Evolutionary conservation across 2,113 vertebrate genomes (phyloP), one percentile per base, ranked within the genome.

Genomic region (Nothocercus nigrocapillus): DNA sequence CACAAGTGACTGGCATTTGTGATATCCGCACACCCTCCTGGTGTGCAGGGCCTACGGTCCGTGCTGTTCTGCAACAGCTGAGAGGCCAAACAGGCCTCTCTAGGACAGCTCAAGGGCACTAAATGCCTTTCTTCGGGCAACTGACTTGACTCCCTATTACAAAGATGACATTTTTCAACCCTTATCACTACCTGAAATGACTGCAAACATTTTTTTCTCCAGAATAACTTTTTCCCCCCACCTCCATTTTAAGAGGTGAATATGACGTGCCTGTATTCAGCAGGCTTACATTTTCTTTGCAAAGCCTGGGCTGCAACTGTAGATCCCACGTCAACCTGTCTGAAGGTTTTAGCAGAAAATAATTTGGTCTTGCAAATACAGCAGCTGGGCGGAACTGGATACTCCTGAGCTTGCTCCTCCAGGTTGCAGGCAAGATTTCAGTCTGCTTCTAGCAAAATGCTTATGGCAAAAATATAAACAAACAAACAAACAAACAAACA

Each of bases 371-470:
- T 63, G 51, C 82, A 81, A 84, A 89, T 75, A 63, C 3, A 93
- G 68, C 64, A 93, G 76, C 76, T 93, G 16, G 74, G 40, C 24
- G 68, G 54, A 93, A 56, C 61, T 67, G 45, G 30, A 56, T 67
- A 74, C 40, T 95, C 51, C 76, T 78, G 0, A 85, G 36, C 42
- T 44, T 68, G 27, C 74, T 58, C 15, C 93, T 88, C 92, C 72
- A 81, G 76, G 73, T 85, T 90, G n/a, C 73, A 84, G 85, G 34
- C 45, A 83, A 63, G 44, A 16, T 64, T 81, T 91, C 25, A 51
- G 62, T 45, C 61, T 88, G 38, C 82, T 95, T 59, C 73, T 86
- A 82, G 73, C 82, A 88, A 81, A 96, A 83, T 58, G 16, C 28
- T 58, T 58, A 28, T 58, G 54, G 54, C 16, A 58, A 32, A 58